Evolutionary conservation across 2,797 vertebrate species (phyloP).

Genomic region (Etheostoma nigrum): DNA sequence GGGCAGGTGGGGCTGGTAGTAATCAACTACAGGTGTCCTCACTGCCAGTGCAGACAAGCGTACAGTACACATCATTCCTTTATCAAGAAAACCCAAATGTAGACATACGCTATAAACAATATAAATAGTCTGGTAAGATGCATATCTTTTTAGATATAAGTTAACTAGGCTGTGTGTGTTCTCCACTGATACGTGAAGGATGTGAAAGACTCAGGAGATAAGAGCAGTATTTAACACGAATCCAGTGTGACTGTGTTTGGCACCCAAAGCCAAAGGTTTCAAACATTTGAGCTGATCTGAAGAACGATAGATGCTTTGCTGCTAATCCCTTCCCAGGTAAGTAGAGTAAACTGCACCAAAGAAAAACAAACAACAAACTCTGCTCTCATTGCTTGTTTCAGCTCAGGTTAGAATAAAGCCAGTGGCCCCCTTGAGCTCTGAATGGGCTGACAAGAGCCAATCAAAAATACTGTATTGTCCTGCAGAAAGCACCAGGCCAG

Average conservation of each 20-base stretch:
- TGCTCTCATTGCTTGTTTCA: slow-evolving; percentile 47
- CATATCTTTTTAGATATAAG: slow-evolving; percentile 14
- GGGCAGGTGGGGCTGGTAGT: neutral
- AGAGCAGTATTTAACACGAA: slow-evolving; percentile 35
- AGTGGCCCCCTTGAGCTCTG: neutral
- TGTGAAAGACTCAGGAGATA: slow-evolving; percentile 21
- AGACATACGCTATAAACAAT: slow-evolving; percentile 7
- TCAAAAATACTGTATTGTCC: slow-evolving; percentile 58
- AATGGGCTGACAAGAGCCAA: slow-evolving; percentile 7
- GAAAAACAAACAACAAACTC: slow-evolving; percentile 51
- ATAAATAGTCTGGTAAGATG: slow-evolving; percentile 3
- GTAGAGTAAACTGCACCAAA: slow-evolving; percentile 57
- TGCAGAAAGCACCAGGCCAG: slow-evolving; percentile 16
- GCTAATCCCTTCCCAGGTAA: slow-evolving; percentile 50
- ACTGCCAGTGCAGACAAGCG: neutral
- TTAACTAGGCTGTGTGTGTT: slow-evolving; percentile 22
- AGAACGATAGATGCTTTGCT: slow-evolving; percentile 7
- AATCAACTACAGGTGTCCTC: neutral
- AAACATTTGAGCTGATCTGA: slow-evolving; percentile 43
- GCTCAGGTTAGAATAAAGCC: slow-evolving; percentile 18
- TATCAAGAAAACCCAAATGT: neutral
- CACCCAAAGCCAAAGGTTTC: slow-evolving; percentile 68
- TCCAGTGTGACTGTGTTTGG: slow-evolving; percentile 64
- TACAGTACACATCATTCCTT: neutral
- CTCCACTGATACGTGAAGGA: slow-evolving; percentile 24